A percentile compares a stretch with the other conserved stretches of the same genome.
Evolutionary conservation across 1,140 invertebrate species (phyloP).

Genomic region (Parasteatoda tepidariorum): DNA sequence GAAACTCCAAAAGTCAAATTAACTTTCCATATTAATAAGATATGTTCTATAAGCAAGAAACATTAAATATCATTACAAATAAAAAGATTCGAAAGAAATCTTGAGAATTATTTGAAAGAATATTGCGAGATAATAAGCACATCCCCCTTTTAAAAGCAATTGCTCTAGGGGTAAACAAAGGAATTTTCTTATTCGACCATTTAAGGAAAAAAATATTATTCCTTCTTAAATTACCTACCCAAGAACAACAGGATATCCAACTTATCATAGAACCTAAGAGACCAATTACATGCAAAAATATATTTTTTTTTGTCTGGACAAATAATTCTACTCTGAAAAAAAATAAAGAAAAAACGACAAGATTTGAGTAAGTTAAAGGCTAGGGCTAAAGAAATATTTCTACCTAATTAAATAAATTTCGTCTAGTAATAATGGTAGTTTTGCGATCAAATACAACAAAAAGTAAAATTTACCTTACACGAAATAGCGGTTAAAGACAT

Average conservation of each 20-base stretch:
- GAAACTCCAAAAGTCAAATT: too few species aligned
- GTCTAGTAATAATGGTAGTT: conserved; percentile 28
- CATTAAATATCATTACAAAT: too few species aligned
- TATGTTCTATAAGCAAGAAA: too few species aligned
- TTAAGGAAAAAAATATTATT: too few species aligned
- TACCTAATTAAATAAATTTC: conserved; percentile 51
- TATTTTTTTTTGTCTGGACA: neutral
- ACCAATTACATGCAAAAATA: conserved; percentile 33
- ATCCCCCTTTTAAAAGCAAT: too few species aligned
- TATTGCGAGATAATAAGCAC: too few species aligned
- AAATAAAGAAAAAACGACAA: conserved; percentile 17
- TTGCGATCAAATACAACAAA: neutral
- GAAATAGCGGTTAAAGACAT: neutral
- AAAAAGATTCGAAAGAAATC: too few species aligned
- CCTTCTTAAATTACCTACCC: neutral
- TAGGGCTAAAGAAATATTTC: conserved; percentile 31
- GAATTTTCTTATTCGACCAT: neutral
- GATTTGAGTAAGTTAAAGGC: neutral
- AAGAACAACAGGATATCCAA: neutral
- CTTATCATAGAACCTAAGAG: conserved; percentile 20
- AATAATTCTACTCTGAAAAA: neutral
- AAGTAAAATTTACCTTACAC: neutral
- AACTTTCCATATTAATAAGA: too few species aligned
- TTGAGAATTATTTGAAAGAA: too few species aligned
- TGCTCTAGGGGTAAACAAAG: neutral